Conservation (phyloP, 2,888 invertebrate genomes). For the Callimorpha dominula region DNA sequence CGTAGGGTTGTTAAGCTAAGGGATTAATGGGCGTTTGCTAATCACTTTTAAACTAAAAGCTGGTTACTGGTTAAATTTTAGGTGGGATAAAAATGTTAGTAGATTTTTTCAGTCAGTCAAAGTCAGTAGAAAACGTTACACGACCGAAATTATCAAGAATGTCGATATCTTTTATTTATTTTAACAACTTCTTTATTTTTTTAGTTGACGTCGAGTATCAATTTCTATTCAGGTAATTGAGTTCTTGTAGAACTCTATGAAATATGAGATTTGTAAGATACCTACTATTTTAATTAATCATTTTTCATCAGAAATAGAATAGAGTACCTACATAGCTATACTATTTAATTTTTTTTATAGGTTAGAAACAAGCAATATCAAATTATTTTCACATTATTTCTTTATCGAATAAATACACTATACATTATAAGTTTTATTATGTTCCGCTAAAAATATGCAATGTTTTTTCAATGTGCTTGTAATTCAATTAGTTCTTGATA, state of each 20-base stretch:
- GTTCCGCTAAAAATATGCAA: too few species aligned
- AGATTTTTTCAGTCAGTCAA: neutral
- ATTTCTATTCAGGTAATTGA: neutral
- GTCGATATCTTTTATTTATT: neutral
- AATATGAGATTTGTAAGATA: neutral
- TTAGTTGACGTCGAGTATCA: neutral
- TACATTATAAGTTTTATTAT: too few species aligned
- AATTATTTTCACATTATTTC: too few species aligned
- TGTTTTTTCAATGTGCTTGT: neutral
- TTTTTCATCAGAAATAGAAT: too few species aligned
- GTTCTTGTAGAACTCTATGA: neutral
- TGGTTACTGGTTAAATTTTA: constrained; percentile 15
- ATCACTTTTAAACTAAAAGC: constrained; percentile 33
- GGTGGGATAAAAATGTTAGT: neutral
- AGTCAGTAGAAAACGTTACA: neutral
- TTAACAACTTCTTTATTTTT: neutral
- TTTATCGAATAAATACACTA: too few species aligned
- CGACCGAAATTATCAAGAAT: neutral
- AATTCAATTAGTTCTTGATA: constrained; percentile 8
- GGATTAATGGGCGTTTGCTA: constrained; percentile 40
- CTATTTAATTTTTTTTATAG: too few species aligned
- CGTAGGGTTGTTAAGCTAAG: constrained; percentile 55
- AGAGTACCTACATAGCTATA: too few species aligned
- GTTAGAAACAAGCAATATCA: too few species aligned
- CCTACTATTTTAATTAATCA: neutral